Evolutionary conservation across 2,113 vertebrate genomes (phyloP), one percentile per base, ranked within the genome.

Genomic region (Festucalex cinctus): DNA sequence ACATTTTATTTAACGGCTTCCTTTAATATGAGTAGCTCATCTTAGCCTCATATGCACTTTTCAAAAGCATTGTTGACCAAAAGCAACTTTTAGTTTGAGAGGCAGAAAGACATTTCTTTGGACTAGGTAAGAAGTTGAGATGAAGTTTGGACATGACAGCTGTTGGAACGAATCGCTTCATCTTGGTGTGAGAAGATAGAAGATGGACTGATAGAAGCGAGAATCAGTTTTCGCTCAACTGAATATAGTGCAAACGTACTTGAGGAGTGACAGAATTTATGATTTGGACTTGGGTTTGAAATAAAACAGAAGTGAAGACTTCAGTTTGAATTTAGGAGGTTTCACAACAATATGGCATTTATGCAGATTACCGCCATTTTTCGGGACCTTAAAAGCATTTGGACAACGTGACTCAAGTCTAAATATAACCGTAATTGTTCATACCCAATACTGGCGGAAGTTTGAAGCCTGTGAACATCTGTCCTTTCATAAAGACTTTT

Each of bases 1-100:
- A 51, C n/a, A 61, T 66, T 51, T 20, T 32, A 13, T 16, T 67
- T 49, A 41, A 19, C 37, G 6, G 60, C 8, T 35, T 46, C 0
- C 70, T 70, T 62, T 65, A n/a, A 39, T 14, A 58, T 37, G 32
- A 20, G 28, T 1, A 20, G 39, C 35, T 66, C 53, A 54, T 57
- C 53, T 66, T 53, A 56, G 51, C 35, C 35, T 59, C 9, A 59
- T 37, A 37, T n/a, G 57, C 57, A n/a, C 57, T 59, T 59, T 37
- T 12, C 3, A 8, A 35, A 58, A 58, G 28, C 32, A 58, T 35
- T 35, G 26, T 58, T 58, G 56, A 19, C 2, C 56, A 35, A 58
- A 58, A 35, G 26, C 2, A 19, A 58, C 56, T 35, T 58, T 35
- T 6, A 58, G 54, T 12, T 26, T 32, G 16, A 32, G 19, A 5